Evolutionary conservation across 2,113 vertebrate genomes (phyloP).

Genomic region (Oncorhynchus kisutch): DNA sequence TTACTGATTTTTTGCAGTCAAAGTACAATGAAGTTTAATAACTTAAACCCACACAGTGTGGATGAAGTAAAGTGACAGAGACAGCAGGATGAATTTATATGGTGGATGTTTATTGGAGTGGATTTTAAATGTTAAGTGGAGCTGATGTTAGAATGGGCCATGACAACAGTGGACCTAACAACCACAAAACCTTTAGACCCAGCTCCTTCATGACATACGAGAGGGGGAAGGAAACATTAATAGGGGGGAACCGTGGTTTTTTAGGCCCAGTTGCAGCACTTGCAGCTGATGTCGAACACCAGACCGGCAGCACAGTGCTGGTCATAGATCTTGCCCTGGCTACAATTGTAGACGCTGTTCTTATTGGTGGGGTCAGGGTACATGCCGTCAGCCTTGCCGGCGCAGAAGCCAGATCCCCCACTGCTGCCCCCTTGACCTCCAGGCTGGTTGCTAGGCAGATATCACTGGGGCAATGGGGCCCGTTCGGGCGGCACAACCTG

Average conservation of each 20-base stretch:
- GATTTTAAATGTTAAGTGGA: not conserved
- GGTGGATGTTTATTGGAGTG: not conserved
- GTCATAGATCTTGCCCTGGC: slow-evolving; percentile 39
- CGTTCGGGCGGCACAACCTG: slow-evolving; percentile 55
- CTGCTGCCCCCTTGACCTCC: slow-evolving; percentile 15
- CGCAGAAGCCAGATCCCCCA: slow-evolving; percentile 65
- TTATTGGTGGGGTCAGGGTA: slow-evolving; percentile 65
- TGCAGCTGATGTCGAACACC: slow-evolving; percentile 68
- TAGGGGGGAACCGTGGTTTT: not conserved
- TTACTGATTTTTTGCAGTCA: too few relatives aligned
- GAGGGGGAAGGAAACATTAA: too few relatives aligned
- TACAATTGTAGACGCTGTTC: slow-evolving; percentile 68
- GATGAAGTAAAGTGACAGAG: too few relatives aligned
- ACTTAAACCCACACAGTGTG: too few relatives aligned
- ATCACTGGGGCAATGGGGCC: slow-evolving; percentile 38
- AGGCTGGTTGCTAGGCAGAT: slow-evolving; percentile 12
- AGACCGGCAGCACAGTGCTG: slow-evolving; percentile 52
- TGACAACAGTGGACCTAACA: too few relatives aligned
- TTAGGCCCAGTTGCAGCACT: slow-evolving; percentile 77
- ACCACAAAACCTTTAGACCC: too few relatives aligned
- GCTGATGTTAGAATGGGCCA: slow-evolving; percentile 12
- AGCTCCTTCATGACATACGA: not conserved
- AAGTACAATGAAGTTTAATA: too few relatives aligned
- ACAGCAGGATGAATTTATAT: too few relatives aligned
- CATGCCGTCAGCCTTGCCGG: slow-evolving; percentile 68